A percentile compares a stretch with the other conserved stretches of the same genome.
Conservation (phyloP, 2,797 vertebrate genomes). For the Sebastes cheni region DNA sequence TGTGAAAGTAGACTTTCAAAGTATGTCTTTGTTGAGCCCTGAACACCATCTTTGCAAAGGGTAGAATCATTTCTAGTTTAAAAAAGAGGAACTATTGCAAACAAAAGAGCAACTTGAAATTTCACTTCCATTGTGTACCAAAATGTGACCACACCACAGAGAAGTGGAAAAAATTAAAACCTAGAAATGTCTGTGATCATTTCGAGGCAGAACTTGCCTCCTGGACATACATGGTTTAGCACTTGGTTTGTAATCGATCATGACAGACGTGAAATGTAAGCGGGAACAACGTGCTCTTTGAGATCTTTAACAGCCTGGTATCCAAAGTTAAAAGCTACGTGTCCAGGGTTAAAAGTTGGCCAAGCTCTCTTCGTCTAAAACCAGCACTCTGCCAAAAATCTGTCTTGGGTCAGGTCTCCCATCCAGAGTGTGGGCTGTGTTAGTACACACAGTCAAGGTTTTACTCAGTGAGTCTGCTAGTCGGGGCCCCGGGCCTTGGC, state of each 20-base stretch:
- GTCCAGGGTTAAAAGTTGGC: constrained; percentile 76
- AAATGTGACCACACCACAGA: constrained; percentile 28
- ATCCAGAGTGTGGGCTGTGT: constrained; percentile 78
- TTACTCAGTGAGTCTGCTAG: constrained; percentile 67
- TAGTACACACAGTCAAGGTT: constrained; percentile 76
- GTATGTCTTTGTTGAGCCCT: not conserved
- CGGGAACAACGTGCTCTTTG: constrained; percentile 64
- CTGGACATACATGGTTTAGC: constrained; percentile 48
- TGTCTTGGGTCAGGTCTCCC: constrained; percentile 73
- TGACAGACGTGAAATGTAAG: constrained; percentile 74
- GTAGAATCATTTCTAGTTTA: not conserved
- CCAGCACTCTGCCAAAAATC: constrained; percentile 75
- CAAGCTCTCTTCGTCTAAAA: constrained; percentile 65
- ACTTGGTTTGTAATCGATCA: constrained; percentile 67
- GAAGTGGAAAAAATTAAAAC: constrained; percentile 27
- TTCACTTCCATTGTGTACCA: not conserved
- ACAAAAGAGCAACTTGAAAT: constrained; percentile 40
- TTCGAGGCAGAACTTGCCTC: constrained; percentile 61
- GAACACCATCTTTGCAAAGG: not conserved
- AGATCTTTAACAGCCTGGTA: constrained; percentile 71
- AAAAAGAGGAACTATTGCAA: not conserved
- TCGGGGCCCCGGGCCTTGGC: constrained; percentile 77
- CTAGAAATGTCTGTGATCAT: constrained; percentile 42
- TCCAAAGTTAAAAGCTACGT: constrained; percentile 68
- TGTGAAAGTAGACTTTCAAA: not conserved